Evolutionary conservation across 1,140 invertebrate species (phyloP).

Genomic region (Zaprionus davidi): DNA sequence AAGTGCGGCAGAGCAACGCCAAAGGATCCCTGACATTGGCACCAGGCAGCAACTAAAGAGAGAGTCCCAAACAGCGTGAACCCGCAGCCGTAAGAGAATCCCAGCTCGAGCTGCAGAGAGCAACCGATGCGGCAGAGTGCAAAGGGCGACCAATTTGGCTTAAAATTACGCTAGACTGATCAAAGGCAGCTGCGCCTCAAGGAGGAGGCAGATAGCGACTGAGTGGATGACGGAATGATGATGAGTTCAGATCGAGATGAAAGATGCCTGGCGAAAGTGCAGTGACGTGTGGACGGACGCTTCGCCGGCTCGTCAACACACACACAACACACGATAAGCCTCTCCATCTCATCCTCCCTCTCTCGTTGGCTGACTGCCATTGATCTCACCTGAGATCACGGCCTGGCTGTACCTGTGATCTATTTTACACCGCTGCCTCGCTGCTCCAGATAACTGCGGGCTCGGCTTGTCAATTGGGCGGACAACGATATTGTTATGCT

Average conservation of each 20-base stretch:
- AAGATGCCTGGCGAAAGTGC: constrained; percentile 63
- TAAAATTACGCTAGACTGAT: constrained; percentile 83
- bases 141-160: constrained; percentile 75
- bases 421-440: constrained; percentile 62
- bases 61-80: constrained; percentile 9
- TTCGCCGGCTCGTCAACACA: constrained; percentile 26
- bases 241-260: constrained; percentile 2
- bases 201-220: constrained; percentile 33
- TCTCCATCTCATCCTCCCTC: constrained; percentile 44
- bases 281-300: constrained; percentile 71
- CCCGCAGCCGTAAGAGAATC: constrained; percentile 27
- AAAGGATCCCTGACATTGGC: constrained; percentile 71
- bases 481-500: constrained; percentile 83
- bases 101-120: constrained; percentile 17
- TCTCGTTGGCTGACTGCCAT: constrained; percentile 64
- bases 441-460: constrained; percentile 60
- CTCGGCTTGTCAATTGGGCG: constrained; percentile 77
- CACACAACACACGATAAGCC: constrained; percentile 60
- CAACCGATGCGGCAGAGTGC: constrained; percentile 46
- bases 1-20: constrained; percentile 69
- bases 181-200: constrained; percentile 72
- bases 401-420: constrained; percentile 69
- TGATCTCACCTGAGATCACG: constrained; percentile 74
- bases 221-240: constrained; percentile 28
- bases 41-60: constrained; percentile 39